phyloP scores from a whole-genome alignment of 53 echinoderm and acorn worm species.

The Holothuria scabra region DNA sequence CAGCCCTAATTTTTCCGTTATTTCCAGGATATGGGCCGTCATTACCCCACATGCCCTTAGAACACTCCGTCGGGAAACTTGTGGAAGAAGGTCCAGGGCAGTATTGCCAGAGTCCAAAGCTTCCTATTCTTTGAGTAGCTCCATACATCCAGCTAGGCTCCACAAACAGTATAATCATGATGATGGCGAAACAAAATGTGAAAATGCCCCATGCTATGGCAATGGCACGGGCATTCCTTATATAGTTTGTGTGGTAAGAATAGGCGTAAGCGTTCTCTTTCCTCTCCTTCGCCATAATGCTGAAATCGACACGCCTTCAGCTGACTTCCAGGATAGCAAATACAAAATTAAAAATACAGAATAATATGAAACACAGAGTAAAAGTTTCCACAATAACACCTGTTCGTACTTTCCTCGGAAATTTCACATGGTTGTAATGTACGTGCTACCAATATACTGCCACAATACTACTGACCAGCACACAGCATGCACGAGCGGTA shows the following conservation, averaged over 20 bases:
- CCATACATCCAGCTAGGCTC: slow-evolving; percentile 94
- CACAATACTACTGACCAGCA: too few species aligned
- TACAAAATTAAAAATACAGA: too few species aligned
- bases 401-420: too few species aligned
- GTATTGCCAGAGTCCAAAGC: slow-evolving; percentile 84
- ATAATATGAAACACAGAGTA: too few species aligned
- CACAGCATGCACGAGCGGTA: too few species aligned
- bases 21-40: neutral
- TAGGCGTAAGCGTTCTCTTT: slow-evolving; percentile 93
- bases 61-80: neutral
- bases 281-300: slow-evolving; percentile 73
- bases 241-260: slow-evolving; percentile 96
- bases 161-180: slow-evolving; percentile 86
- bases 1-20: slow-evolving; percentile 46
- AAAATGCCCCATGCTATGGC: slow-evolving; percentile 96
- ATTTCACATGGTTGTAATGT: too few species aligned
- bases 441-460: too few species aligned
- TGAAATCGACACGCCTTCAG: too few species aligned
- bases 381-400: too few species aligned
- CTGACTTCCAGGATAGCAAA: too few species aligned
- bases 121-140: slow-evolving; percentile 71
- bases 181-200: slow-evolving; percentile 94
- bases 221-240: slow-evolving; percentile 92
- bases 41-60: neutral
- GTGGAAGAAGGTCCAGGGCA: slow-evolving; percentile 35